A percentile compares a stretch with the other conserved stretches of the same genome.
Conservation (phyloP, 2,888 invertebrate genomes). For the Gastrophysa polygoni region DNA sequence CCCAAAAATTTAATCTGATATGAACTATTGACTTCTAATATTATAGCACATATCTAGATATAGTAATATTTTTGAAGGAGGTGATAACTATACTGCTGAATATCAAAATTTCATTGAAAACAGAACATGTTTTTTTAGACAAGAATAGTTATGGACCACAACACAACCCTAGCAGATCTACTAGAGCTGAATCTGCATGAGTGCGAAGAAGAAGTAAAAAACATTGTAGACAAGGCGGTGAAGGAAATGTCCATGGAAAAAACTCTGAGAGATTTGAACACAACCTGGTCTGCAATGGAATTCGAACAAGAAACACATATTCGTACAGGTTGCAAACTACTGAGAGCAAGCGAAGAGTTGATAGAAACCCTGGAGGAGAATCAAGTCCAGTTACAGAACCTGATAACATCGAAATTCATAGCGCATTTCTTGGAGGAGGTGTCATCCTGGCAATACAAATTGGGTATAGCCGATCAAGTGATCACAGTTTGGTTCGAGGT, state of each 20-base stretch:
- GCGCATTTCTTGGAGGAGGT: constrained; percentile 95
- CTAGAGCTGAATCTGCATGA: constrained; percentile 92
- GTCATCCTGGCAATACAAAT: constrained; percentile 90
- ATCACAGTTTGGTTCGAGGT: constrained; percentile 81
- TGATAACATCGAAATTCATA: constrained; percentile 96
- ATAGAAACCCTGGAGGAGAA: constrained; percentile 98
- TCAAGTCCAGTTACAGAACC: constrained; percentile 95
- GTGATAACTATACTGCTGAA: not conserved
- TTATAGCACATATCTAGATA: no score
- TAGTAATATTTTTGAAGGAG: not conserved
- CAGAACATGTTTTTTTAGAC: constrained; percentile 65
- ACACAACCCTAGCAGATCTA: constrained; percentile 90
- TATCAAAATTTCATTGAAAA: not conserved
- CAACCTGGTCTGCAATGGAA: constrained; percentile 92
- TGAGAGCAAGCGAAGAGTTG: constrained; percentile 92
- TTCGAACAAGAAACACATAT: constrained; percentile 89
- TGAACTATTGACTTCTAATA: no score
- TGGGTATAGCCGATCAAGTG: constrained; percentile 92
- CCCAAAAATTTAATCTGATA: no score
- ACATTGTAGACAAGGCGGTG: constrained; percentile 96
- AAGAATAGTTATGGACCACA: constrained; percentile 90
- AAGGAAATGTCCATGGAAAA: constrained; percentile 99
- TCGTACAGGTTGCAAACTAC: constrained; percentile 83
- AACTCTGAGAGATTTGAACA: constrained; percentile 84
- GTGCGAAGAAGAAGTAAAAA: constrained; percentile 96